phyloP scores from a whole-genome alignment of 2,797 vertebrate genomes.

The Eulemur mongoz region DNA sequence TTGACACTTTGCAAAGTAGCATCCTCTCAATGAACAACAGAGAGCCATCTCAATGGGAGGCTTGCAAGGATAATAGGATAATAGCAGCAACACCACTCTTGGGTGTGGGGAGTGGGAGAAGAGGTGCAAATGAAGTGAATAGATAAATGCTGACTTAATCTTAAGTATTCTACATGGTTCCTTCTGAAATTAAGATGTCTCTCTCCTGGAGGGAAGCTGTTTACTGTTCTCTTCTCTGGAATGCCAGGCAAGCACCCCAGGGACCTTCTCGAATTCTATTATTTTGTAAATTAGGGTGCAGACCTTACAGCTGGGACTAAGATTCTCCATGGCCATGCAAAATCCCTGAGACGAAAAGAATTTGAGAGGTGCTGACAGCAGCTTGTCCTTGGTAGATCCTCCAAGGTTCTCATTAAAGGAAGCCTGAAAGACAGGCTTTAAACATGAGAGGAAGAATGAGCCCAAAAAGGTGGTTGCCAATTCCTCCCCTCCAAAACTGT shows the following conservation, averaged over 20 bases:
- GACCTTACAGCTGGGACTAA: neutral
- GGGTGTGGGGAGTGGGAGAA: neutral
- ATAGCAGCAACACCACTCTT: neutral
- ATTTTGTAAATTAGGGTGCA: neutral
- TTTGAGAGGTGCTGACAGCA: neutral
- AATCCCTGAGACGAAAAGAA: neutral
- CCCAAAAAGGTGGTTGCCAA: neutral
- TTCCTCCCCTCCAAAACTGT: neutral
- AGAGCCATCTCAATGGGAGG: neutral
- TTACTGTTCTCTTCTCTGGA: neutral
- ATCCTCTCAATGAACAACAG: conserved; percentile 9
- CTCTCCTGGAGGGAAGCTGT: neutral
- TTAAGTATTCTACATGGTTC: neutral
- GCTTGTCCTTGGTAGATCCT: neutral
- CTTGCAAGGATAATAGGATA: neutral
- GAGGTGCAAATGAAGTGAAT: neutral
- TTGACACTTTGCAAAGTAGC: conserved; percentile 39
- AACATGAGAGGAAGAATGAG: neutral
- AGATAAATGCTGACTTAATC: neutral
- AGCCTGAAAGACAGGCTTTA: neutral
- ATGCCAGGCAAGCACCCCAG: neutral
- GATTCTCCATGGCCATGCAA: neutral
- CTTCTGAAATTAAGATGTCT: neutral
- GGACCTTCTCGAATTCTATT: neutral
- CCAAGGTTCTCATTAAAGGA: neutral